Base-by-base conservation (phyloP, 2,888 invertebrate genomes). In the Volucella inanis region DNA sequence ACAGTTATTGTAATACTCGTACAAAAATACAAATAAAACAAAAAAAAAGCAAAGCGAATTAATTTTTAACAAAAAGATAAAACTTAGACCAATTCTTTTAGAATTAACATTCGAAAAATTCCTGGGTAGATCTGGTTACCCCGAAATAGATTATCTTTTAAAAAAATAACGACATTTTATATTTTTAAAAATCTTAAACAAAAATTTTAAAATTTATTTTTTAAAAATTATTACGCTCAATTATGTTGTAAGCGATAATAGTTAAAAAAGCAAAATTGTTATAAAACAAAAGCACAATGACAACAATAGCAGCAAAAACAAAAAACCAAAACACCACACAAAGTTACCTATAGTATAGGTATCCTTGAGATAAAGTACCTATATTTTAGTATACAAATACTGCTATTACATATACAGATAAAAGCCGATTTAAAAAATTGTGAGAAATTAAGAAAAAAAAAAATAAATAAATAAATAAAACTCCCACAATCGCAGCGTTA, bases 311-410 rank as follows among this genome's bases (percentile, higher is more conserved):
- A 72, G 55, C 64, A 81, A 68, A 76, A 64, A 3, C 50, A 55
- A 65, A 52, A 52, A 49, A 11, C 50, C 45, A 62, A 31, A 38
- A 83, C 80, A 31, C 4, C 31, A 31, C 31, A 85, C 71, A 85
- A 85, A 76, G 81, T 85, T 85, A 85, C 85, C 85, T 85, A 81
- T 81, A 85, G 85, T 72, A 76, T 85, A 85, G 81, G 76, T 85
- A 76, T 71, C 62, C 59, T 74, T 68, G 55, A 22, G 12, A 76
- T 49, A 70, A 64, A 39, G 57, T 49, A 64, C 61, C 55, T 76
- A 43, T 57, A 70, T 41, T 9, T 65, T 54, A 22, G 14, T 18
- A 62, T 61, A 50, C 0, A 45, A 47, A 50, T 52, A 76, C 52
- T 64, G 74, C 81, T 71, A 70, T 54, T 3, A 49, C 9, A 59